Conservation (phyloP, 2,888 invertebrate genomes). For the Lasioglossum marginatum region DNA sequence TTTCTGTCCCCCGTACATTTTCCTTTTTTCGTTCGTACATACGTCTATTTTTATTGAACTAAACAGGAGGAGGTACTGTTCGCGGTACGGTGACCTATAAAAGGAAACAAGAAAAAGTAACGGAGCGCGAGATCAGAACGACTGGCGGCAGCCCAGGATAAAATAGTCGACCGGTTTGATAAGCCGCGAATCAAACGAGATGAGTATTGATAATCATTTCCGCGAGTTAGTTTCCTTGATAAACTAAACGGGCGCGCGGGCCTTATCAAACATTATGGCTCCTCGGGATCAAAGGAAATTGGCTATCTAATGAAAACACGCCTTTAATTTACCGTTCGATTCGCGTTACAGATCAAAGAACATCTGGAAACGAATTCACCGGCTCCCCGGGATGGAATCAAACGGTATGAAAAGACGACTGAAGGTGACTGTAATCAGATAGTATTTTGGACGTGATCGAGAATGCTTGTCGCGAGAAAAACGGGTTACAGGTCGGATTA, state of each 20-base stretch:
- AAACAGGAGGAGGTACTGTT: background rate
- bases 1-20: background rate
- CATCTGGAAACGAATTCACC: background rate
- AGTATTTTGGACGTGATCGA: slow-evolving; percentile 53
- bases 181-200: background rate
- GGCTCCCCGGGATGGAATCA: slow-evolving; percentile 20
- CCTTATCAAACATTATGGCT: background rate
- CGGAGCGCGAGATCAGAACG: background rate
- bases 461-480: slow-evolving; percentile 50
- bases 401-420: slow-evolving; percentile 38
- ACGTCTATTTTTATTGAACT: background rate
- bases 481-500: slow-evolving; percentile 54
- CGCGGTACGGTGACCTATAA: background rate
- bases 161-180: background rate
- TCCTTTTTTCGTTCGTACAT: background rate
- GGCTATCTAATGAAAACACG: background rate
- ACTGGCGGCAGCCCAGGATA: background rate
- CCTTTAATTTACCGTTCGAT: background rate
- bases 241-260: too few species aligned
- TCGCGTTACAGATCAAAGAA: background rate
- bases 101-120: background rate
- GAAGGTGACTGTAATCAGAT: slow-evolving; percentile 63
- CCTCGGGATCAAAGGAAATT: background rate
- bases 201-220: background rate
- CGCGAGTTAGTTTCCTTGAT: background rate